Base-by-base conservation (phyloP, 2,888 invertebrate species). In the Margaritifera margaritifera region DNA sequence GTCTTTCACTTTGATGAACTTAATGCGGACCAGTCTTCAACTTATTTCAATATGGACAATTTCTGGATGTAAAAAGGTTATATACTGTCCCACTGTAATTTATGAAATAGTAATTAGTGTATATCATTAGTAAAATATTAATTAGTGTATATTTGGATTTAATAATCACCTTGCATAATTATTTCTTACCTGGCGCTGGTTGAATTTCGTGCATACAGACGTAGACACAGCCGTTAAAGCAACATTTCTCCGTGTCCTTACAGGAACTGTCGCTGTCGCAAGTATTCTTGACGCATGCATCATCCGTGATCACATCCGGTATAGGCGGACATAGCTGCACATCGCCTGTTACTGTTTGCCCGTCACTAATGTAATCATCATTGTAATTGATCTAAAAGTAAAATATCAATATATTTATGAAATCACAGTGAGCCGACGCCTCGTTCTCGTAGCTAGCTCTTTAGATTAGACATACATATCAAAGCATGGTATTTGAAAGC, bases 191-290 rank as follows among this genome's bases (percentile, higher is more conserved):
- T 24, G 83, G 69, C 1, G 85, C 76, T 11, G 80, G 80, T n/a
- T 76, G 66, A 2, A 81, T 75, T 64, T 82, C 79, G 18, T 69
- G 74, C 24, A 80, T 66, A 67, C 85, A 85, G 0, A 83, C 80
- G 69, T 80, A 82, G 20, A 79, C 75, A 59, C 85, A 85, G 11
- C 85, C 85, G 65, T 81, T 85, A 70, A 77, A 83, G 66, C 85
- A 85, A 63, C 85, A 85, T 61, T 77, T 61, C 15, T 66, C 59
- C 25, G 64, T 69, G 25, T 55, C 62, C 22, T 74, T 80, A 22
- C 71, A 65, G 27, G 42, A 42, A 42, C 42, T 59, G 57, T 85
- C 83, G 52, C 77, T 77, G 42, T 75, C 72, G 62, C 85, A 85
- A 4, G 65, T 62, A 20, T 64, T 69, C 19, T 64, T 69, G 50